Evolutionary conservation across 2,888 invertebrate species (phyloP), one percentile per base, ranked within the genome.

Genomic region (Pinctada fucata): DNA sequence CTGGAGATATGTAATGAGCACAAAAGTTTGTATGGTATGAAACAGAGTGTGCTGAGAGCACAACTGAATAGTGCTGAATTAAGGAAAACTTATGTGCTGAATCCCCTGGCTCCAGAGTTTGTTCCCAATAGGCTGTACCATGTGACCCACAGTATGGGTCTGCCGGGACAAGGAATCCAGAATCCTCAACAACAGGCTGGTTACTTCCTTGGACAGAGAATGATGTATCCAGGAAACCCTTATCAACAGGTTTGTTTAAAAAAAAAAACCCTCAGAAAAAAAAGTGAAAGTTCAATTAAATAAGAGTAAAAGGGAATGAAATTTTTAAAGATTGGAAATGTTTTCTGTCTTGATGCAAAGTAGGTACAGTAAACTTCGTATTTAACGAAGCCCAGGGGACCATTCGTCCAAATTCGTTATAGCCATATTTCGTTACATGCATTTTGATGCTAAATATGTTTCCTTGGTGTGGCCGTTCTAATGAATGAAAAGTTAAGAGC

Each of bases 71-170:
- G 95, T 6, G 95, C 96, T 1, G 96, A 96, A 91, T 92, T 96
- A 86, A 95, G 95, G 88, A 95, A 95, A 81, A 95, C 95, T 2
- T 96, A 95, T 90, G 95, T 95, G 3, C 93, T 97, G n/a, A 97
- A 97, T 93, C 97, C 97, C 0, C 91, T 96, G 72, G 97, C 97
- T 0, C 95, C 96, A 0, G 96, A 96, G 89, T 96, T 96, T 92
- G 94, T 96, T 64, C 96, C 96, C 10, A 91, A 87, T 64, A 82
- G 87, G 6, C 79, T 85, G 13, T 85, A 83, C 70, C 87, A 88
- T 75, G 76, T 75, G 16, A 80, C 84, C 5, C 79, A 76, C 31
- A 58, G 13, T 13, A 58, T 58, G 58, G 66, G 75, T 63, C 31
- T 58, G 49, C 16, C 49, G 13, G 51, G 51, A 13, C 48, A 47